phyloP scores from a whole-genome alignment of 2,888 invertebrate genomes.

The Thereva unica region DNA sequence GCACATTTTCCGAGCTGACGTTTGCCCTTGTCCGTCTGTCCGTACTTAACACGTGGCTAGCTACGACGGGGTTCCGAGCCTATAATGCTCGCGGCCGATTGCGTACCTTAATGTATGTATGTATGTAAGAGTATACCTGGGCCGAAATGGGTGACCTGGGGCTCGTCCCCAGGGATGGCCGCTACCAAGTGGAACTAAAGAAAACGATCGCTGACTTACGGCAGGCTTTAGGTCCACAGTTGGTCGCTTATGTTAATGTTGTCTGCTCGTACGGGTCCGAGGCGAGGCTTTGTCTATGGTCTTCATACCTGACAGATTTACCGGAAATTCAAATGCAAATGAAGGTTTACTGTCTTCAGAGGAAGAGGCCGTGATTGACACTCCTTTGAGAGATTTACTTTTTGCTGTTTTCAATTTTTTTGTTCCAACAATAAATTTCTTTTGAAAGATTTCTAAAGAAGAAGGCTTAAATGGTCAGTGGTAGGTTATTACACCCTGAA shows the following conservation, averaged over 20 bases:
- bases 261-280: neutral
- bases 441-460: too few relatives aligned
- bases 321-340: conserved; percentile 15
- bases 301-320: conserved; percentile 5
- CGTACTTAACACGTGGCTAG: conserved; percentile 22
- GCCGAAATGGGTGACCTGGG: too few relatives aligned
- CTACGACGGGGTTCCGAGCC: too few relatives aligned
- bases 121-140: too few relatives aligned
- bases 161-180: too few relatives aligned
- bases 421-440: too few relatives aligned
- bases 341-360: neutral
- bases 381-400: neutral
- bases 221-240: neutral
- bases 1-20: conserved; percentile 6
- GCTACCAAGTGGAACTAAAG: conserved; percentile 20
- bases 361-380: neutral
- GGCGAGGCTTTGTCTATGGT: conserved; percentile 12
- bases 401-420: too few relatives aligned
- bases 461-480: too few relatives aligned
- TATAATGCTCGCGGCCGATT: too few relatives aligned
- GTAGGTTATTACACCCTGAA: too few relatives aligned
- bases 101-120: too few relatives aligned
- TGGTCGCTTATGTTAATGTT: conserved; percentile 14
- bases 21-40: conserved; percentile 4
- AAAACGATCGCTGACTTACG: conserved; percentile 3